A percentile compares a stretch with the other conserved stretches of the same genome.
Evolutionary conservation across 2,797 vertebrate species (phyloP).

Genomic region (Sebastes hubbsi): DNA sequence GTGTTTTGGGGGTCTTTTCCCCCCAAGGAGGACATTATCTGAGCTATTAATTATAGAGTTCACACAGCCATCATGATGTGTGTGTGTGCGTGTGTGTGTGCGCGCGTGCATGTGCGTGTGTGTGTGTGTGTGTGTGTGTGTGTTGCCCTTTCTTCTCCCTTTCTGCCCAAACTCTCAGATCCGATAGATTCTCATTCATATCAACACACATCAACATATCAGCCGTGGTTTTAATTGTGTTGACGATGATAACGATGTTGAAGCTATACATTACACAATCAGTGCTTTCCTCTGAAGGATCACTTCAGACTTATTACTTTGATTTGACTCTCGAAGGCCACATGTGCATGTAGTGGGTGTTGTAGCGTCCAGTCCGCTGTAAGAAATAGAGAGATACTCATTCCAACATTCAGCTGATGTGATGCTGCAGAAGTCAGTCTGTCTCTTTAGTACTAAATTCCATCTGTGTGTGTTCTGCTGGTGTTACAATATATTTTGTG

Average conservation of each 20-base stretch:
- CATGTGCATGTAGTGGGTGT: background rate
- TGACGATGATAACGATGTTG: background rate
- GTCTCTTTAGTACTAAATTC: background rate
- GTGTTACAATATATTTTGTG: background rate
- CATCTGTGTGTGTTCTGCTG: background rate
- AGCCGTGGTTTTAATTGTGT: background rate
- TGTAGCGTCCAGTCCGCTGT: background rate
- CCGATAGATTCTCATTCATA: too few relatives aligned
- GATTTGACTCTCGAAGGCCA: background rate
- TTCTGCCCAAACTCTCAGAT: background rate
- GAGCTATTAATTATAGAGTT: background rate
- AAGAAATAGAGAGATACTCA: background rate
- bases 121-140: too few relatives aligned
- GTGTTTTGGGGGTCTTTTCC: background rate
- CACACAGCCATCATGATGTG: background rate
- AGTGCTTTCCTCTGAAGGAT: background rate
- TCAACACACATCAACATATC: background rate
- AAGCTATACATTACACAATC: background rate
- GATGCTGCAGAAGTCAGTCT: background rate
- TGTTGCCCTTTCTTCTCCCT: background rate
- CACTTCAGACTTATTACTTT: background rate
- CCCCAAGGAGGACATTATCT: too few relatives aligned
- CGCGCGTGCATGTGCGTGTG: too few relatives aligned
- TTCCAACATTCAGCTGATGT: background rate
- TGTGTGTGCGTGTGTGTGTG: background rate